Base-by-base conservation (phyloP, 2,797 vertebrate species). In the Alcedo atthis region DNA sequence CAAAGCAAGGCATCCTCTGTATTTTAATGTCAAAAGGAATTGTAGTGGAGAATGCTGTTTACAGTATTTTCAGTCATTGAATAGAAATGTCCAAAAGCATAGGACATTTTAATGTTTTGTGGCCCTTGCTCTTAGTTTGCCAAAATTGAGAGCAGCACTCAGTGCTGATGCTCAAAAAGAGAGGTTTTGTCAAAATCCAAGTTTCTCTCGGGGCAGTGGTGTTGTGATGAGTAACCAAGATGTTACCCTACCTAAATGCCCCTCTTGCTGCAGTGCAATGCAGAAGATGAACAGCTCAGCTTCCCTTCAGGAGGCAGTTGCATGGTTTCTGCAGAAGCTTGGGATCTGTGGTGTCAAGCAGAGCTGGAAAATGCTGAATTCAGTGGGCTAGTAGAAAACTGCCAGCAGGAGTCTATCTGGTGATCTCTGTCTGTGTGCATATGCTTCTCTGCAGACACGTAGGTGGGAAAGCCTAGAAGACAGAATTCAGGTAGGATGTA, bases 401-500 rank as follows among this genome's bases (percentile, higher is more conserved):
- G 88, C 90, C 86, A 90, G 93, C 69, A 92, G 58, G 80, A 92
- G 70, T 90, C 87, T 93, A 10, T 90, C 48, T 84, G 71, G 32
- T 89, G 87, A 91, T 92, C 94, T 87, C 70, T 95, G 88, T 91
- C 88, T 87, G 85, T 54, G 83, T 91, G 9, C 93, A 92, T 94
- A 96, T 93, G 95, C 79, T 93, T 92, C 15, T 15, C 83, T 92
- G 90, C 78, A 94, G 95, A 92, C 93, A 93, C 26, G 89, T 85
- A 94, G 94, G 94, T 92, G 93, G 93, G 89, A 74, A 83, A 95
- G 91, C 94, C 79, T 95, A 81, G 83, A 94, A 95, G 91, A 94
- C 92, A 96, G 96, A 96, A 96, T 93, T 95, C 91, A 95, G 94
- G 94, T 96, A 93, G 95, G 91, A 92, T 91, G 93, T 92, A 90